These are phyloP conservation scores for Amorpha juglandis DNA, from an alignment of 2,888 invertebrate species.

Conservation along the genomic window DNA sequence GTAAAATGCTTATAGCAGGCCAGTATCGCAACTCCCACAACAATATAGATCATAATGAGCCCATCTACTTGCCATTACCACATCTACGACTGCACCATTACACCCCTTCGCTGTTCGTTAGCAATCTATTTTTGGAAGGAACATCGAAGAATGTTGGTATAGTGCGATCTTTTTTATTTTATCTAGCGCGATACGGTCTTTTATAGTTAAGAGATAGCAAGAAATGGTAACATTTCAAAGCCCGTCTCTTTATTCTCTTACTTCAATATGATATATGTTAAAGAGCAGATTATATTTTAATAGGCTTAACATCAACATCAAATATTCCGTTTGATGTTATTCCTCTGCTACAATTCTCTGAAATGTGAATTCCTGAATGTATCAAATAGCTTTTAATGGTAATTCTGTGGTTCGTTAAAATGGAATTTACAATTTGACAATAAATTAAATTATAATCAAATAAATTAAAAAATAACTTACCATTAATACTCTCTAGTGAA, in stretches of 20 bases:
- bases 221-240: not conserved
- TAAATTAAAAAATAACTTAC: conserved; percentile 44
- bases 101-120: not conserved
- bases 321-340: too few species aligned
- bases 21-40: not conserved
- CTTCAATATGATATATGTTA: too few species aligned
- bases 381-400: conserved; percentile 5
- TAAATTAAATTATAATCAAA: conserved; percentile 10
- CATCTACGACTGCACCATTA: not conserved
- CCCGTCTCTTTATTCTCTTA: too few species aligned
- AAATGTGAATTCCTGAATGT: not conserved
- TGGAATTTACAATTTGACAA: conserved; percentile 1
- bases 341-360: not conserved
- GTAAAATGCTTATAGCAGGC: not conserved
- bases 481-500: conserved; percentile 48
- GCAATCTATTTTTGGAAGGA: not conserved
- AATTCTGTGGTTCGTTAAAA: not conserved
- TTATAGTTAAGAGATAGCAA: not conserved
- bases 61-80: not conserved
- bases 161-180: not conserved
- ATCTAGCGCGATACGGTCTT: too few species aligned
- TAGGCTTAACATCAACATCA: too few species aligned
- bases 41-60: not conserved
- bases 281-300: too few species aligned
- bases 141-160: not conserved